These are phyloP conservation scores for Biston stratarius DNA, from an alignment of 2,888 invertebrate species.

Conservation along the genomic window DNA sequence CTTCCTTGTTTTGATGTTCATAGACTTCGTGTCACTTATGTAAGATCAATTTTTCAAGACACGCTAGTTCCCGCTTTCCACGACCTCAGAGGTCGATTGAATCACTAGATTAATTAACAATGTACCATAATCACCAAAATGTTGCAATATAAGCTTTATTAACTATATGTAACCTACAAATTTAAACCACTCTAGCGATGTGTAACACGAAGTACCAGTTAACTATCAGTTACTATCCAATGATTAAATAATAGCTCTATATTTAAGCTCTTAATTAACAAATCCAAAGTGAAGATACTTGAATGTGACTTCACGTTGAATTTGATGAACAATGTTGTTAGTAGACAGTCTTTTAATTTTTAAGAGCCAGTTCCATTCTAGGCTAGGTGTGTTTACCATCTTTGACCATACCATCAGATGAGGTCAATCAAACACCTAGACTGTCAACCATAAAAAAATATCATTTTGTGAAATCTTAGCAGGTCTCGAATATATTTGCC, in stretches of 20 bases:
- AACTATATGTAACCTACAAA: conserved; percentile 21
- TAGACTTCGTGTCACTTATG: conserved; percentile 38
- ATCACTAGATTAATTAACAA: conserved; percentile 46
- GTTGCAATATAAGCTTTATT: conserved; percentile 3
- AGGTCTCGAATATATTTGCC: too few species aligned
- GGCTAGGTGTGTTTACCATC: too few species aligned
- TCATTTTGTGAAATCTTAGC: too few species aligned
- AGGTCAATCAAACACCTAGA: too few species aligned
- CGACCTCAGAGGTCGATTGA: conserved; percentile 56
- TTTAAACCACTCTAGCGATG: conserved; percentile 22
- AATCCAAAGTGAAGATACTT: too few species aligned
- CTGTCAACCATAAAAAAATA: too few species aligned
- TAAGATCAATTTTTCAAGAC: conserved; percentile 56
- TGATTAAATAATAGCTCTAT: conserved; percentile 16
- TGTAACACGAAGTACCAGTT: conserved; percentile 14
- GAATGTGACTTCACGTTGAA: too few species aligned
- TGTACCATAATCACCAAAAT: conserved; percentile 31
- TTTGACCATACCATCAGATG: too few species aligned
- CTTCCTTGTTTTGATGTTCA: too few species aligned
- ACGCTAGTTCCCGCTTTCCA: conserved; percentile 62
- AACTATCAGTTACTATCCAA: conserved; percentile 7
- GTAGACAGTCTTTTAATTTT: too few species aligned
- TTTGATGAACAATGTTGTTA: too few species aligned
- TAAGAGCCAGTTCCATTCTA: too few species aligned
- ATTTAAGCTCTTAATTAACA: not conserved